Evolutionary conservation across 1,140 invertebrate genomes (phyloP).

Genomic region (Halyomorpha halys): DNA sequence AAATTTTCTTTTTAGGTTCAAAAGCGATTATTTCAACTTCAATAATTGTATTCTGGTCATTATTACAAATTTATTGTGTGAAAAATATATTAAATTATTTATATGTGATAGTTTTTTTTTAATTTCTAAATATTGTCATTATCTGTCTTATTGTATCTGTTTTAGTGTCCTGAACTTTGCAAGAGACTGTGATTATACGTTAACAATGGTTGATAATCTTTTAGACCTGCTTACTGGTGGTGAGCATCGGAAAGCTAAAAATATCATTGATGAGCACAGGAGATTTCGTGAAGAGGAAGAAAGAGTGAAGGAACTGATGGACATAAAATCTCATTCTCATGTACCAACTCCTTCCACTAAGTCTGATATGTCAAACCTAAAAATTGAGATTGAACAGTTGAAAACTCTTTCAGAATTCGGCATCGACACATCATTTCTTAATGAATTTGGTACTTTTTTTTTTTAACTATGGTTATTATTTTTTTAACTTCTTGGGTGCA

Average conservation of each 20-base stretch:
- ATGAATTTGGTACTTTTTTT: conserved; percentile 48
- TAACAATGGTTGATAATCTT: conserved; percentile 72
- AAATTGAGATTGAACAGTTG: conserved; percentile 64
- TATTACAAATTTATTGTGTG: too few species aligned
- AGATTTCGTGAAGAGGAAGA: conserved; percentile 51
- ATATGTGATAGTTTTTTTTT: too few species aligned
- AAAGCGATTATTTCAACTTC: too few species aligned
- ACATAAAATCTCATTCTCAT: conserved; percentile 29
- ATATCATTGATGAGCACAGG: conserved; percentile 51
- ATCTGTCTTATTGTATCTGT: conserved; percentile 27
- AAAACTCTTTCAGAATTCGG: conserved; percentile 63
- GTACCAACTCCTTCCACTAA: conserved; percentile 7
- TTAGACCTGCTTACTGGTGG: conserved; percentile 72
- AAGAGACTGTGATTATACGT: conserved; percentile 69
- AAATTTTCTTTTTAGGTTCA: too few species aligned
- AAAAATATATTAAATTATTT: too few species aligned
- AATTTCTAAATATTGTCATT: conserved; percentile 13
- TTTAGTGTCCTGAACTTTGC: conserved; percentile 67
- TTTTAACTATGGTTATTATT: too few species aligned
- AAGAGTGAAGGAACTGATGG: conserved; percentile 44
- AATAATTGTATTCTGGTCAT: too few species aligned
- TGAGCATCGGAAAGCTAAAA: conserved; percentile 69
- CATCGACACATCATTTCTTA: conserved; percentile 74
- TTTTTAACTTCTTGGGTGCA: too few species aligned
- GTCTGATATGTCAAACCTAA: conserved; percentile 38